phyloP scores from a whole-genome alignment of 2,888 invertebrate genomes.

The Stratiomys singularior region DNA sequence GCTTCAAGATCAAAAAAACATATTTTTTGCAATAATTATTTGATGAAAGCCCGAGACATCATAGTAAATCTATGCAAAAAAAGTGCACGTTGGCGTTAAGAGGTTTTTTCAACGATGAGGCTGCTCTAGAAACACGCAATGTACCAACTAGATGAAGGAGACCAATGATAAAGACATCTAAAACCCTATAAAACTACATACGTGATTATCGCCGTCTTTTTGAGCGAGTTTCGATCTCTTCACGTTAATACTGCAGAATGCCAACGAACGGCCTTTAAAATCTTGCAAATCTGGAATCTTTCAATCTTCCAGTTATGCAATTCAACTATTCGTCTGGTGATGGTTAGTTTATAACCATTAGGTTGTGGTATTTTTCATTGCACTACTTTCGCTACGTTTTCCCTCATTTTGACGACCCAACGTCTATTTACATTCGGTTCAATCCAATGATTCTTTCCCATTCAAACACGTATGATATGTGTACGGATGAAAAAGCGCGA shows the following conservation, averaged over 20 bases:
- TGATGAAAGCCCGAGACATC: too few relatives aligned
- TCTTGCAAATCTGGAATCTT: constrained; percentile 13
- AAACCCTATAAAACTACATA: constrained; percentile 19
- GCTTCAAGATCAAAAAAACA: too few relatives aligned
- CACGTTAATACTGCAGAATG: neutral
- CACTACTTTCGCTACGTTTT: constrained; percentile 28
- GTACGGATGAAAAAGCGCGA: neutral
- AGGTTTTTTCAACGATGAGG: too few relatives aligned
- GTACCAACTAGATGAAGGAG: neutral
- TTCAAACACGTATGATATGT: neutral
- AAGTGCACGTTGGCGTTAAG: too few relatives aligned
- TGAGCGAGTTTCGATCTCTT: too few relatives aligned
- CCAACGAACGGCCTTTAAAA: constrained; percentile 27
- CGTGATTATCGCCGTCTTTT: neutral
- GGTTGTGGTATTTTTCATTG: constrained; percentile 24
- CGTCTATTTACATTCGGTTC: constrained; percentile 18
- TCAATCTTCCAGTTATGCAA: constrained; percentile 22
- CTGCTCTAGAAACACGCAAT: neutral
- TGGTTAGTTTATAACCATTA: neutral
- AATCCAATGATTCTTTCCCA: neutral
- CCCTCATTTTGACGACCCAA: constrained; percentile 8
- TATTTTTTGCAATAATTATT: too few relatives aligned
- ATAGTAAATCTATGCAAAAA: too few relatives aligned
- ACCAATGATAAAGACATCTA: neutral
- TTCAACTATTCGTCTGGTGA: neutral